Percentiles rank a stretch among this genome's conserved stretches.
Evolutionary conservation across 2,888 invertebrate species (phyloP).

Genomic region (Scelioninae gen. 1): DNA sequence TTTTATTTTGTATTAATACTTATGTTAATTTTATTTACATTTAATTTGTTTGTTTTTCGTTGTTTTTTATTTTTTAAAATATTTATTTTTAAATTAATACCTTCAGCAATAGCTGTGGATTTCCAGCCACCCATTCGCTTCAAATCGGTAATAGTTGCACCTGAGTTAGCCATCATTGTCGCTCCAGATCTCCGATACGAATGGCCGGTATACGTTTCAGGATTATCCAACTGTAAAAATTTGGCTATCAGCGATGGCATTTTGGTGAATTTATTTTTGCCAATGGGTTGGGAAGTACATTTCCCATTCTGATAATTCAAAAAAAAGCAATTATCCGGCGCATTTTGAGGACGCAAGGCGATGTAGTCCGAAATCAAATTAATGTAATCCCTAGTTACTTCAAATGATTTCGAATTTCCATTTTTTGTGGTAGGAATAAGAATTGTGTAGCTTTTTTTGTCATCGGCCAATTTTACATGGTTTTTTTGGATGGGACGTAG

Average conservation of each 20-base stretch:
- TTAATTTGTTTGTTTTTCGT: slow-evolving; percentile 29
- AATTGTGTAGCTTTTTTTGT: slow-evolving; percentile 37
- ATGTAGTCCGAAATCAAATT: slow-evolving; percentile 46
- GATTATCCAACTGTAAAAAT: slow-evolving; percentile 65
- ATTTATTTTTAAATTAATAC: slow-evolving; percentile 24
- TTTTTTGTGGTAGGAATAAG: slow-evolving; percentile 30
- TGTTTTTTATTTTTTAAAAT: slow-evolving; percentile 25
- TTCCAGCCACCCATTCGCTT: slow-evolving; percentile 62
- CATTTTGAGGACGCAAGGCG: slow-evolving; percentile 49
- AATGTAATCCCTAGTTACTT: slow-evolving; percentile 40
- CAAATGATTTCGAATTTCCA: slow-evolving; percentile 27
- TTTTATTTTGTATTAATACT: slow-evolving; percentile 7
- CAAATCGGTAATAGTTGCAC: slow-evolving; percentile 56
- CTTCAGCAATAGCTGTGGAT: slow-evolving; percentile 40
- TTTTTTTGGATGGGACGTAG: slow-evolving; percentile 23
- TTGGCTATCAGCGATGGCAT: slow-evolving; percentile 70
- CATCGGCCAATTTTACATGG: slow-evolving; percentile 31
- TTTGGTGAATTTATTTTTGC: slow-evolving; percentile 69
- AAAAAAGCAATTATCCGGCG: slow-evolving; percentile 62
- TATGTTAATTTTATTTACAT: slow-evolving; percentile 12
- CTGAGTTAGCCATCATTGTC: slow-evolving; percentile 66
- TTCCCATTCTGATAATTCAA: slow-evolving; percentile 34
- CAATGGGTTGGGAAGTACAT: slow-evolving; percentile 58
- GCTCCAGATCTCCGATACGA: slow-evolving; percentile 65
- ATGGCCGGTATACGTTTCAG: slow-evolving; percentile 70